phyloP scores from a whole-genome alignment of 2,113 vertebrate species.

The Rana temporaria region DNA sequence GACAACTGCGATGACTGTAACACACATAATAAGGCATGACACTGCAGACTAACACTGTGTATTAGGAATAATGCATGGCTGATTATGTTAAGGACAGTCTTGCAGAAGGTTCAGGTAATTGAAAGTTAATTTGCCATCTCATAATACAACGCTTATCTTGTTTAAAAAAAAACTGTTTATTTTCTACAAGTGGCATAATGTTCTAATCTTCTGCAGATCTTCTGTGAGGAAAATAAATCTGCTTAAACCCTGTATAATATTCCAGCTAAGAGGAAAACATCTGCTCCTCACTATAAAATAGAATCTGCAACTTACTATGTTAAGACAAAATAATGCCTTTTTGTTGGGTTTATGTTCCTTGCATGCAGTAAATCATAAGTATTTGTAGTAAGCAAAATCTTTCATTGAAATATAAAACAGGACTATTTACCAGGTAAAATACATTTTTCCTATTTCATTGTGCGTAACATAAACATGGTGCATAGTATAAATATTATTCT shows the following conservation, averaged over 20 bases:
- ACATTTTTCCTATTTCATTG: too few species aligned
- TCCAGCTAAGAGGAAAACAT: slow-evolving; percentile 55
- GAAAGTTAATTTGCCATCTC: slow-evolving; percentile 52
- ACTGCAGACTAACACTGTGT: slow-evolving; percentile 44
- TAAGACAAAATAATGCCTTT: slow-evolving; percentile 1
- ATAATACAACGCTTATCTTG: slow-evolving; percentile 53
- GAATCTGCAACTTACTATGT: slow-evolving; percentile 14
- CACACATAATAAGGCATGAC: slow-evolving; percentile 45
- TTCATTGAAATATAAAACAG: neutral
- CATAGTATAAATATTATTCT: too few species aligned
- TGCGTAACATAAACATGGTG: too few species aligned
- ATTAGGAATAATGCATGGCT: slow-evolving; percentile 52
- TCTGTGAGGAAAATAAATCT: slow-evolving; percentile 56
- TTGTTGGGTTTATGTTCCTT: neutral
- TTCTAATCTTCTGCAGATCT: slow-evolving; percentile 52
- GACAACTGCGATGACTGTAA: slow-evolving; percentile 41
- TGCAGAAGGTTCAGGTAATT: slow-evolving; percentile 52
- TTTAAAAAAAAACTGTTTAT: slow-evolving; percentile 52
- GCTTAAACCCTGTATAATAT: slow-evolving; percentile 54
- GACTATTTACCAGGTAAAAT: neutral
- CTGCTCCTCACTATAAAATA: slow-evolving; percentile 39
- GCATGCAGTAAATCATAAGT: neutral
- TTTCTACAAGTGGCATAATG: slow-evolving; percentile 57
- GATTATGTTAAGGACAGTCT: slow-evolving; percentile 56
- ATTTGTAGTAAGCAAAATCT: neutral